Evolutionary conservation across 2,113 vertebrate species (phyloP).

Genomic region (Malurus alboscapulatus): DNA sequence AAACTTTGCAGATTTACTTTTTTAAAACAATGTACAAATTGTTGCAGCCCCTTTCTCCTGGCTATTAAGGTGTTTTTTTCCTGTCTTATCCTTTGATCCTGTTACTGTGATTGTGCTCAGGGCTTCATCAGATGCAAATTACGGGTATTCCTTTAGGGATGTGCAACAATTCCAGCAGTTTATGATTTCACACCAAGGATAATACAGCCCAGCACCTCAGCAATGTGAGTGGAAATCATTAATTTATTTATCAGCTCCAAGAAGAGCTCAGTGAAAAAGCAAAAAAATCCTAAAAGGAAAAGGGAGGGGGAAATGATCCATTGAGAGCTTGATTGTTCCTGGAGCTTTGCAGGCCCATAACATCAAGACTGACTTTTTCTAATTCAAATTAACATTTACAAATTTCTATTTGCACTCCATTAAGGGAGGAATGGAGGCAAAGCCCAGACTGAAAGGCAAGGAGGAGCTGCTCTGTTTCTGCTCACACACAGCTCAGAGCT

Average conservation of each 20-base stretch:
- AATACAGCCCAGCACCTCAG: neutral
- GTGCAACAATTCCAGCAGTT: neutral
- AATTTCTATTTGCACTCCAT: neutral
- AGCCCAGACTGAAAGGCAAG: neutral
- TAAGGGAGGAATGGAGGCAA: neutral
- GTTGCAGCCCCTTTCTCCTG: neutral
- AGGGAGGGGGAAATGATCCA: accelerated
- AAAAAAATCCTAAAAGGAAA: neutral
- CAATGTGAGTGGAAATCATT: neutral
- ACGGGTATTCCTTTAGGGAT: neutral
- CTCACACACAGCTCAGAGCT: neutral
- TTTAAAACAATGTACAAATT: neutral
- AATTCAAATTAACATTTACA: neutral
- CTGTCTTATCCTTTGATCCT: neutral
- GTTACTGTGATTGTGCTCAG: neutral
- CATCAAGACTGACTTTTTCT: neutral
- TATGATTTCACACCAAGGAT: neutral
- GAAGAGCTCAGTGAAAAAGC: neutral
- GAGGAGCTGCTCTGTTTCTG: neutral
- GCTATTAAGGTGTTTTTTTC: neutral
- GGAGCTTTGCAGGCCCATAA: neutral
- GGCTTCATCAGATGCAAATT: neutral
- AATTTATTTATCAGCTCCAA: neutral
- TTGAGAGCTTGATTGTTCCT: neutral
- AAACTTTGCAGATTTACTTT: neutral